Percentiles rank a stretch among this genome's conserved stretches.
These are phyloP conservation scores for Deilephila elpenor DNA, from an alignment of 2,888 invertebrate genomes.

Conservation along the genomic window DNA sequence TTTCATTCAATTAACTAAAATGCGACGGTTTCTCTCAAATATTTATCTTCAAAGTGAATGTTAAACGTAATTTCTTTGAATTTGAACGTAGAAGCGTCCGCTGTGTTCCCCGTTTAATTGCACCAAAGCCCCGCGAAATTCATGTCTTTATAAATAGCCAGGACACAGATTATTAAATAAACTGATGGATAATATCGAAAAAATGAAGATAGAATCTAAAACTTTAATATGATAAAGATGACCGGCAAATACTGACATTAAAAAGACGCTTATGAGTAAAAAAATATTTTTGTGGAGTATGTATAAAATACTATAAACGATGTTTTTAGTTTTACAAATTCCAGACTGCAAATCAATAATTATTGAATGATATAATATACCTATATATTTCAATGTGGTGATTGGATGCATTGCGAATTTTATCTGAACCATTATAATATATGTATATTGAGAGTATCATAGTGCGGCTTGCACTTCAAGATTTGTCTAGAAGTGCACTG, in stretches of 20 bases:
- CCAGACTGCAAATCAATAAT: no score
- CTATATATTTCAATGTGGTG: no score
- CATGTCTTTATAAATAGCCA: constrained; percentile 43
- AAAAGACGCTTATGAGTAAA: no score
- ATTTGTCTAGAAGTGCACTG: background rate
- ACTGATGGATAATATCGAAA: background rate
- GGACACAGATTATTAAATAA: constrained; percentile 38
- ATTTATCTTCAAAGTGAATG: constrained; percentile 37
- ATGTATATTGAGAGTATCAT: background rate
- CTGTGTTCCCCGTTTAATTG: constrained; percentile 41
- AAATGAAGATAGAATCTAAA: no score
- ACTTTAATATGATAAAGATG: no score
- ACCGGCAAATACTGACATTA: no score
- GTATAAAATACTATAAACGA: no score
- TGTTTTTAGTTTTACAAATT: no score
- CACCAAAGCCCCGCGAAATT: constrained; percentile 38
- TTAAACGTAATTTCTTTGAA: constrained; percentile 28
- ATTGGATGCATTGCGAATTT: no score
- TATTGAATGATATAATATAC: no score
- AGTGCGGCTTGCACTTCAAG: background rate
- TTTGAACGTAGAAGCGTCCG: constrained; percentile 13
- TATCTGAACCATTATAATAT: no score
- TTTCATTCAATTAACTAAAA: constrained; percentile 21
- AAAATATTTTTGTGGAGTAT: no score
- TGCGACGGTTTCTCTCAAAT: constrained; percentile 15